These are phyloP conservation scores for Papilio polytes DNA, from an alignment of 1,140 invertebrate species.

Conservation along the genomic window DNA sequence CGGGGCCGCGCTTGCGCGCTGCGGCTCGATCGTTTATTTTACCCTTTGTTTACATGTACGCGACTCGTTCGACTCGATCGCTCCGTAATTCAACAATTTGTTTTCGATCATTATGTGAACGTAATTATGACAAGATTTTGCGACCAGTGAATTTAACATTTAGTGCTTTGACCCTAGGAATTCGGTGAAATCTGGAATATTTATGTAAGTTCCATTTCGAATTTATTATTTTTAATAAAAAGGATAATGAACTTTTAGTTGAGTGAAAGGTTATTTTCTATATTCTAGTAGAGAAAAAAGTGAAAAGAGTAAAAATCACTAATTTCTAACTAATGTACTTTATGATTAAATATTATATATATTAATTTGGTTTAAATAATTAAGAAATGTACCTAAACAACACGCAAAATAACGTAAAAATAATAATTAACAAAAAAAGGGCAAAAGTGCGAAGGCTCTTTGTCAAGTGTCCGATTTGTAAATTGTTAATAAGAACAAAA, in stretches of 20 bases:
- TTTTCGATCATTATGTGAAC: background rate
- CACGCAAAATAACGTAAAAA: background rate
- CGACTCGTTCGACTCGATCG: background rate
- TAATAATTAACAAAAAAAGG: background rate
- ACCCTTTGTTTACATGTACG: constrained; percentile 4
- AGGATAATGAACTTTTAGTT: background rate
- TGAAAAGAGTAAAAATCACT: background rate
- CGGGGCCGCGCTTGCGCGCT: background rate
- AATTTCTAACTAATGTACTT: background rate
- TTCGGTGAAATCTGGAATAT: background rate
- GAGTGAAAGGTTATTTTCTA: background rate
- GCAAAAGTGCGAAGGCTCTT: background rate
- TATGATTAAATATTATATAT: too few species aligned
- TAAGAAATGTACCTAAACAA: background rate
- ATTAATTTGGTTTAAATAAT: too few species aligned
- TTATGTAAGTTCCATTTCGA: background rate
- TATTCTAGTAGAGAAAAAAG: background rate
- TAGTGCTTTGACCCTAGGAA: background rate
- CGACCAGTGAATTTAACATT: background rate
- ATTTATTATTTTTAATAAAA: background rate
- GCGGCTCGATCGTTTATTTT: background rate
- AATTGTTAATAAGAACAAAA: background rate
- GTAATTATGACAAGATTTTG: background rate
- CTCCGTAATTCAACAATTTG: background rate
- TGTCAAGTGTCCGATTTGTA: background rate